Evolutionary conservation across 2,113 vertebrate genomes (phyloP).

Genomic region (Nettapus auritus): DNA sequence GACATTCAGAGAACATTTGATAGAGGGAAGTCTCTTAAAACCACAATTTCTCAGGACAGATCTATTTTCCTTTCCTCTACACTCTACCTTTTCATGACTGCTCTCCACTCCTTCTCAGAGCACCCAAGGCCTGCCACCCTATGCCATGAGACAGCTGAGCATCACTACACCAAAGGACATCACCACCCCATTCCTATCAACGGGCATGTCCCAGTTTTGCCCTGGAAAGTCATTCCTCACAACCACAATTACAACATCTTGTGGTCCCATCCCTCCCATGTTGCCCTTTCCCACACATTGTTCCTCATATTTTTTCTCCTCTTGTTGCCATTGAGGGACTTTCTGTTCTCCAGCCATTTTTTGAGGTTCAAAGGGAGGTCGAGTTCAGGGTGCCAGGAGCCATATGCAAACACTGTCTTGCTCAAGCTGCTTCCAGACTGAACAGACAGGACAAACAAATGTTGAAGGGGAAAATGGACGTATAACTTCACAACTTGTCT

Average conservation of each 20-base stretch:
- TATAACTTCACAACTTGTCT: neutral
- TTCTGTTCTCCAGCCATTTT: neutral
- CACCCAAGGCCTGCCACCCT: neutral
- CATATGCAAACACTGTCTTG: neutral
- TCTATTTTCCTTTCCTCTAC: neutral
- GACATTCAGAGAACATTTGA: neutral
- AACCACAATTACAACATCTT: neutral
- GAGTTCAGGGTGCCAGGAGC: neutral
- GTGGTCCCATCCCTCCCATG: rapidly evolving
- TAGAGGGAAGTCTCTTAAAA: neutral
- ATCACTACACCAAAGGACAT: neutral
- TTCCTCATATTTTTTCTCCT: neutral
- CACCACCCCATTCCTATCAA: neutral
- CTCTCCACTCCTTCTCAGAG: rapidly evolving
- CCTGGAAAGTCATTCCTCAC: neutral
- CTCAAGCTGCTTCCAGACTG: neutral
- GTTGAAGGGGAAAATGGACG: neutral
- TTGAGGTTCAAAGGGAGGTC: neutral
- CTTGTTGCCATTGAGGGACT: neutral
- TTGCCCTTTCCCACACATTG: rapidly evolving
- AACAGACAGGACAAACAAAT: neutral
- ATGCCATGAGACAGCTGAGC: neutral
- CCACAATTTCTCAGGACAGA: neutral
- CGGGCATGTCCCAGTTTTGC: neutral
- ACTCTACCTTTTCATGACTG: neutral